Evolutionary conservation across 2,113 vertebrate genomes (phyloP), one percentile per base, ranked within the genome.

Genomic region (Glaucomys volans): DNA sequence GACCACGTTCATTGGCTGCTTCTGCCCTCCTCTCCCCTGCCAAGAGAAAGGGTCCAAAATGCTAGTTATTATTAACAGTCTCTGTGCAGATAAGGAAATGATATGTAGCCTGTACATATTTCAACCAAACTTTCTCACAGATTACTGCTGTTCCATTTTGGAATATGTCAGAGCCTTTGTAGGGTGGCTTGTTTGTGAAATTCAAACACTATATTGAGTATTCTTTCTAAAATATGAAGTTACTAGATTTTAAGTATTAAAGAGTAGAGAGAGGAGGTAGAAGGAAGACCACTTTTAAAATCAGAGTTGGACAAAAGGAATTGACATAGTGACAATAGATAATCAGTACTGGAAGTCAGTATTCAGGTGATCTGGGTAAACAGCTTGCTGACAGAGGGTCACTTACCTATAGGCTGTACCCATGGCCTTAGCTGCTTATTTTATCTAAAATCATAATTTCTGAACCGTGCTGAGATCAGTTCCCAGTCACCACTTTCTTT

Each of bases 91-190:
- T 67, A 5, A 16, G 24, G 96, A 91, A 2, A 54, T 82, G 0
- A 35, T 97, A 87, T 96, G 76, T 74, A 95, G 85, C 92, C 87
- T 98, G 98, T 97, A 98, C 90, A 91, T 97, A 97, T 95, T 97
- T 98, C 82, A 93, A 97, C 40, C 77, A 97, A 64, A 94, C 86
- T 67, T 57, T 69, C n/a, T 93, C 97, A 30, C 35, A 64, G 74
- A 94, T 95, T 86, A 87, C 89, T 90, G 92, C 91, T 93, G 47
- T 97, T 97, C 87, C 94, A 5, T 95, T 97, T 97, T 96, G 93
- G 98, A 97, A 97, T 98, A 66, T 88, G 94, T 92, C 14, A 35
- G 90, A 94, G 93, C 92, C 95, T 98, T 87, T 44, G 32, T 76
- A 91, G 97, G 92, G 59, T 83, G 92, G 37, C 94, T 97, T 92